Conservation (phyloP, 2,113 vertebrate species). For the Lycaon pictus region DNA sequence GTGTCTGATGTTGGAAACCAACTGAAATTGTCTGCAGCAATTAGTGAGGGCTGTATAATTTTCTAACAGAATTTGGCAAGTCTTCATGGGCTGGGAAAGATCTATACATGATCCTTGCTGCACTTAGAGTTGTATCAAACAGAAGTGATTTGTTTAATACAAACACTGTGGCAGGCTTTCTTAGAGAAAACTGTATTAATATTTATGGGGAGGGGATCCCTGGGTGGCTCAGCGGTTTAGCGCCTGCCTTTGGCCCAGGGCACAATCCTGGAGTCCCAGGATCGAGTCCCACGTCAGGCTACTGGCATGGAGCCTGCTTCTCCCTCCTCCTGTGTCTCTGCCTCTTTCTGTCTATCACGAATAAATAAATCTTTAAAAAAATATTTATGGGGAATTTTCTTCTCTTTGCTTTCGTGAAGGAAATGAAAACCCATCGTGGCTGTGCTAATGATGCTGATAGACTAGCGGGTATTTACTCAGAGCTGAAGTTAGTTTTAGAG, state of each 20-base stretch:
- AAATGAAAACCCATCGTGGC: not conserved
- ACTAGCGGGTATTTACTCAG: not conserved
- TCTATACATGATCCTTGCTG: not conserved
- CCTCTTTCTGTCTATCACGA: too few species aligned
- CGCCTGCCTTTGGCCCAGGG: too few species aligned
- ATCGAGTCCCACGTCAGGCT: too few species aligned
- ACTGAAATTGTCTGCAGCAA: rapidly evolving
- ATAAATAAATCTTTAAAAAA: too few species aligned
- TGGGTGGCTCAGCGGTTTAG: too few species aligned
- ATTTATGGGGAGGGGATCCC: too few species aligned
- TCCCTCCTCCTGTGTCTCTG: too few species aligned
- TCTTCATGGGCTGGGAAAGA: not conserved
- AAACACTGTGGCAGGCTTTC: not conserved
- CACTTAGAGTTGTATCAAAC: not conserved
- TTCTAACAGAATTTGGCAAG: not conserved
- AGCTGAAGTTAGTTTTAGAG: not conserved
- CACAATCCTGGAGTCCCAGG: too few species aligned
- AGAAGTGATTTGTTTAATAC: not conserved
- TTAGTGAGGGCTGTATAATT: not conserved
- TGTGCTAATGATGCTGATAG: not conserved
- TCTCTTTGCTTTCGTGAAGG: not conserved
- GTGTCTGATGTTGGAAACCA: rapidly evolving
- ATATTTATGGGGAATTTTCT: not conserved
- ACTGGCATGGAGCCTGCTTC: too few species aligned
- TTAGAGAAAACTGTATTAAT: not conserved